Evolutionary conservation across 2,113 vertebrate species (phyloP).

Genomic region (Ascaphus truei): DNA sequence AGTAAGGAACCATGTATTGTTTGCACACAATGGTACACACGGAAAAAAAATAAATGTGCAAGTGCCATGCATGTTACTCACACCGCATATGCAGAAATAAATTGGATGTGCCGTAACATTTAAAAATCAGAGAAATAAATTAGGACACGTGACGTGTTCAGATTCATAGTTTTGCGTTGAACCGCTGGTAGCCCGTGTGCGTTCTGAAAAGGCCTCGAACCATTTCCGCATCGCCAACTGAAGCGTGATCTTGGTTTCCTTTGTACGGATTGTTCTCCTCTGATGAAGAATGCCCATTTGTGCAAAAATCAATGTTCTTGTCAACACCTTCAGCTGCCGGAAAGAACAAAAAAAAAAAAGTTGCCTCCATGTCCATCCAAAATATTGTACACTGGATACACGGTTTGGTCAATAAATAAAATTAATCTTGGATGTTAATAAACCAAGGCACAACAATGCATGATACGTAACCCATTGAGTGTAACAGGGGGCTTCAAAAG

Average conservation of each 20-base stretch:
- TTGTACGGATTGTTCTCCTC: not conserved
- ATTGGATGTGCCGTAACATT: not conserved
- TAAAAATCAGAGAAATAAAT: not conserved
- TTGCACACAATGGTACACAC: conserved; percentile 4
- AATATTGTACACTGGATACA: too few species aligned
- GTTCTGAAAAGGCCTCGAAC: not conserved
- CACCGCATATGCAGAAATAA: not conserved
- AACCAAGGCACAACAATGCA: too few species aligned
- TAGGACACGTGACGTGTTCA: not conserved
- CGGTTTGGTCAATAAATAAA: too few species aligned
- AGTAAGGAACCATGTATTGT: too few species aligned
- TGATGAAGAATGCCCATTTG: not conserved
- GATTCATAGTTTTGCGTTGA: not conserved
- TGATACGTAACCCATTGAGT: too few species aligned
- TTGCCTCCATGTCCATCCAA: too few species aligned
- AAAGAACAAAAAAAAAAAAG: too few species aligned
- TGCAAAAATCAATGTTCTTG: too few species aligned
- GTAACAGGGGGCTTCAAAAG: too few species aligned
- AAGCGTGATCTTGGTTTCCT: not conserved
- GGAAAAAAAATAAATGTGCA: not conserved
- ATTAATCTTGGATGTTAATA: too few species aligned
- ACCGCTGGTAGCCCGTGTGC: not conserved
- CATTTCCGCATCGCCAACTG: not conserved
- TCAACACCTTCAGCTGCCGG: too few species aligned
- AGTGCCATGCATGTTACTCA: not conserved